phyloP scores from a whole-genome alignment of 2,797 vertebrate genomes.

The Lepidocolaptes lacrymiger region DNA sequence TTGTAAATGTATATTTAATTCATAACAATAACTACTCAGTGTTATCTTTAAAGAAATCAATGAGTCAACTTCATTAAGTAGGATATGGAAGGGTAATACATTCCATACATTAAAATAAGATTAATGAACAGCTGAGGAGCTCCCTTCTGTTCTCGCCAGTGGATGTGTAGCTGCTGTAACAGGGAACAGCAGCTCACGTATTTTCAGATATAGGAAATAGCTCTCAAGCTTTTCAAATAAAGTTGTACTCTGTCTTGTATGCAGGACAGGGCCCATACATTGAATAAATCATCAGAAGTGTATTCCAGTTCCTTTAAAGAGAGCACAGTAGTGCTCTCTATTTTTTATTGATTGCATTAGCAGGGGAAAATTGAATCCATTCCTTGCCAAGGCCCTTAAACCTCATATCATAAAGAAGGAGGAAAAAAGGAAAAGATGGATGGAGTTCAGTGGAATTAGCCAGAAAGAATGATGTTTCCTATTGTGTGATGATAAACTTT shows the following conservation, averaged over 20 bases:
- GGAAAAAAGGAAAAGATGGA: not conserved
- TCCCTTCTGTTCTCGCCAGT: not conserved
- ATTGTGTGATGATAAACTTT: slow-evolving; percentile 61
- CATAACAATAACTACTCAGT: not conserved
- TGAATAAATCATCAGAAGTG: slow-evolving; percentile 69
- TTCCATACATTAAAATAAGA: not conserved
- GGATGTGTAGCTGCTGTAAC: not conserved
- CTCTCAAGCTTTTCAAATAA: slow-evolving; percentile 46
- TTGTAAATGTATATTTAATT: not conserved
- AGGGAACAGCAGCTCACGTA: not conserved
- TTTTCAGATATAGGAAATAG: slow-evolving; percentile 42
- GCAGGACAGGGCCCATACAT: not conserved
- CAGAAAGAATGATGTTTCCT: slow-evolving; percentile 41
- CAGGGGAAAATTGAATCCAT: slow-evolving; percentile 63
- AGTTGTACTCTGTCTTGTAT: slow-evolving; percentile 9
- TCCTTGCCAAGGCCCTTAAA: slow-evolving; percentile 36
- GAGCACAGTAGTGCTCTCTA: not conserved
- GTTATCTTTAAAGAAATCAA: not conserved
- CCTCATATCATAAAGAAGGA: slow-evolving; percentile 32
- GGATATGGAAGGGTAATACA: not conserved
- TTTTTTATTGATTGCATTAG: slow-evolving; percentile 60
- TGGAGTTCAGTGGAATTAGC: slow-evolving; percentile 56
- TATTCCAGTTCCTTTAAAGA: slow-evolving; percentile 45
- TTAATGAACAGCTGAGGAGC: not conserved
- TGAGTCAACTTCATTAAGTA: not conserved